These are phyloP conservation scores for Podarcis cretensis DNA, from an alignment of 2,113 vertebrate species.

Conservation along the genomic window DNA sequence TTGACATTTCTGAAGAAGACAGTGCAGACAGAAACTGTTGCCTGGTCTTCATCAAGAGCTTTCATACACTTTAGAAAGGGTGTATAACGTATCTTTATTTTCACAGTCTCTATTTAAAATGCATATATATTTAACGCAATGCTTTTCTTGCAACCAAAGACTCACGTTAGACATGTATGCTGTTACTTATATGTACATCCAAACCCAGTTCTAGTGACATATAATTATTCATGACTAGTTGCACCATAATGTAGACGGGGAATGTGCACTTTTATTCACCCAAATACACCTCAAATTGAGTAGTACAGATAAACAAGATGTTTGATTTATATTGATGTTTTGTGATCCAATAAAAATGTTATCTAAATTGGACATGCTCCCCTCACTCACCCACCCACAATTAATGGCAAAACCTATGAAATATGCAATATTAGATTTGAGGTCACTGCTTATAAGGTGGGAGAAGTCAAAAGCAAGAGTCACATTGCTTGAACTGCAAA, in stretches of 20 bases:
- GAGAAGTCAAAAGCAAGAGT: neutral
- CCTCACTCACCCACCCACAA: neutral
- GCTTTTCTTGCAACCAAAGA: neutral
- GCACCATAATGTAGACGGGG: too few species aligned
- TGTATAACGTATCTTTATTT: neutral
- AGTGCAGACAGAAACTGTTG: conserved; percentile 38
- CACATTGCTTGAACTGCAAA: neutral
- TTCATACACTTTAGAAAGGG: conserved; percentile 12
- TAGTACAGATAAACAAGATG: neutral
- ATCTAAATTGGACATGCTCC: neutral
- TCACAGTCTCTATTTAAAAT: too few species aligned
- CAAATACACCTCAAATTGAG: neutral
- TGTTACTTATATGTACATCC: neutral
- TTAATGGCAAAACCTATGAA: neutral
- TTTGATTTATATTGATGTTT: neutral
- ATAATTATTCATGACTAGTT: neutral
- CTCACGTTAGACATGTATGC: neutral
- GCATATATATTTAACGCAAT: neutral
- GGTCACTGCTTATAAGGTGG: neutral
- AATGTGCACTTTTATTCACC: neutral
- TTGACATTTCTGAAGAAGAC: conserved; percentile 26
- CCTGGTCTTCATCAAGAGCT: conserved; percentile 30
- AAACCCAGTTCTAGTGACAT: neutral
- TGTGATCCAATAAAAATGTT: neutral
- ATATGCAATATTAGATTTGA: neutral